A percentile compares a stretch with the other conserved stretches of the same genome.
These are phyloP conservation scores for Drosophila sucinea DNA, from an alignment of 1,140 invertebrate genomes.

Conservation along the genomic window DNA sequence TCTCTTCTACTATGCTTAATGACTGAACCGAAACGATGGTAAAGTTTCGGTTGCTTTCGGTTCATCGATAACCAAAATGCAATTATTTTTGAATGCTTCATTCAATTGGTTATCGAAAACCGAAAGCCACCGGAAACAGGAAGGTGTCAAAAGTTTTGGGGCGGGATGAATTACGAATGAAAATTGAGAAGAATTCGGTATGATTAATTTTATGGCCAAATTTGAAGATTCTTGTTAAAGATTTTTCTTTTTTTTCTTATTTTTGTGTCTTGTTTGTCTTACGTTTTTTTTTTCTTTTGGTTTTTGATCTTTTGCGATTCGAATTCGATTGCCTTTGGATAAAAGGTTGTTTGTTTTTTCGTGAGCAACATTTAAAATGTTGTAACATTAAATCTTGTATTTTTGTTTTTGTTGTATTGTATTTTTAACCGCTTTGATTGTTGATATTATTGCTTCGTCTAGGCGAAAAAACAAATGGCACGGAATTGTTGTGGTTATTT, in stretches of 20 bases:
- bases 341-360: conserved; percentile 58
- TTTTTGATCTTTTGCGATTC: conserved; percentile 81
- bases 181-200: background rate
- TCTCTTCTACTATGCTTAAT: too few relatives aligned
- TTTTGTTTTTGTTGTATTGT: conserved; percentile 43
- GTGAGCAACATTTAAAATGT: conserved; percentile 71
- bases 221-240: conserved; percentile 75
- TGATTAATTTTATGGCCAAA: conserved; percentile 20
- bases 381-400: background rate
- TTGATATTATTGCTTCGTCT: conserved; percentile 73
- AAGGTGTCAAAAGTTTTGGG: background rate
- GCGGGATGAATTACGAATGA: background rate
- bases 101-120: too few relatives aligned
- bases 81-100: too few relatives aligned
- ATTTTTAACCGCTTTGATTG: conserved; percentile 74
- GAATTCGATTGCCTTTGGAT: conserved; percentile 78
- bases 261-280: conserved; percentile 50
- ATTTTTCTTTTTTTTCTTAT: conserved; percentile 36
- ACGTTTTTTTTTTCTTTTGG: conserved; percentile 54
- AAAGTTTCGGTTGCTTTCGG: too few relatives aligned
- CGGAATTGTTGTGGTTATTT: conserved; percentile 68
- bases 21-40: too few relatives aligned
- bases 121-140: too few relatives aligned
- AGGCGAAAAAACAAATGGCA: conserved; percentile 79
- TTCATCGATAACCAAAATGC: too few relatives aligned